These are phyloP conservation scores for Carpatolechia fugitivella DNA, from an alignment of 2,888 invertebrate species.

Conservation along the genomic window DNA sequence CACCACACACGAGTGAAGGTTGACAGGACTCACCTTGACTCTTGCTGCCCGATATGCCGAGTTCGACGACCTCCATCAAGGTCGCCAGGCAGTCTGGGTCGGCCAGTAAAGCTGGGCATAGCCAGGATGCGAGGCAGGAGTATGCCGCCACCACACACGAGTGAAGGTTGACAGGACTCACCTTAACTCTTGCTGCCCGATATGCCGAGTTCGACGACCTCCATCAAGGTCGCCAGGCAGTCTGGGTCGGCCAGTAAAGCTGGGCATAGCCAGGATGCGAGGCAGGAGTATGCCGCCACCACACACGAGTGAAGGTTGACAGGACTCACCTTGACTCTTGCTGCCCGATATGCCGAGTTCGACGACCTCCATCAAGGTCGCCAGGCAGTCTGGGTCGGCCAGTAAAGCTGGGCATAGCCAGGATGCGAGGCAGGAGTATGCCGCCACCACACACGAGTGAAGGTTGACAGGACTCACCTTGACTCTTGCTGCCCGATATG, in stretches of 20 bases:
- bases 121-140: slow-evolving; percentile 94
- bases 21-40: slow-evolving; percentile 75
- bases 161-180: slow-evolving; percentile 81
- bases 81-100: slow-evolving; percentile 96
- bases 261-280: slow-evolving; percentile 95
- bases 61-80: slow-evolving; percentile 97
- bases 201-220: slow-evolving; percentile 98
- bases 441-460: slow-evolving; percentile 95
- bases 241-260: slow-evolving; percentile 95
- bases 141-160: slow-evolving; percentile 96
- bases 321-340: slow-evolving; percentile 83
- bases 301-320: slow-evolving; percentile 92
- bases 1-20: slow-evolving; percentile 96
- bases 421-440: slow-evolving; percentile 93
- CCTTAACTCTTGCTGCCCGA: slow-evolving; percentile 95
- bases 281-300: slow-evolving; percentile 94
- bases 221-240: slow-evolving; percentile 94
- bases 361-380: slow-evolving; percentile 96
- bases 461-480: slow-evolving; percentile 79
- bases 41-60: slow-evolving; percentile 98
- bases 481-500: slow-evolving; percentile 95
- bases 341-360: slow-evolving; percentile 98
- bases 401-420: slow-evolving; percentile 96
- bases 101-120: slow-evolving; percentile 93
- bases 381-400: slow-evolving; percentile 94